phyloP scores from a whole-genome alignment of 2,888 invertebrate genomes.

The Trissonchulus latispiculum region DNA sequence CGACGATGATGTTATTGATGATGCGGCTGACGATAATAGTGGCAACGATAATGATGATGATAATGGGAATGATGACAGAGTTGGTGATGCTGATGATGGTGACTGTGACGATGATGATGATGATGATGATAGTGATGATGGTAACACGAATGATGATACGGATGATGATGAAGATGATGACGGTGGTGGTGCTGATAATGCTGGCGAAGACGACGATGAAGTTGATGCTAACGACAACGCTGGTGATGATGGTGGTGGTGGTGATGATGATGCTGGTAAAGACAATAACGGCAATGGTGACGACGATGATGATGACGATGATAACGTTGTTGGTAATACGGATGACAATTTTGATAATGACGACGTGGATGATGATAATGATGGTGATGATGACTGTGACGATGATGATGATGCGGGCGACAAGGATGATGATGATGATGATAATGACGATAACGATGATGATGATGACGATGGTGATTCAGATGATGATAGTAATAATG shows the following conservation, averaged over 20 bases:
- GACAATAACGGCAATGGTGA: neutral
- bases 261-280: neutral
- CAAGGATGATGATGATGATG: no score
- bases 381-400: neutral
- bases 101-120: neutral
- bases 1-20: no score
- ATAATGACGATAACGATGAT: slow-evolving; percentile 1
- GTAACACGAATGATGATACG: neutral
- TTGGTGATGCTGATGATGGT: neutral
- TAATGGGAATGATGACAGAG: neutral
- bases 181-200: neutral
- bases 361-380: no score
- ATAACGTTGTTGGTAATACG: neutral
- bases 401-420: neutral
- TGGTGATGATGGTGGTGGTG: neutral
- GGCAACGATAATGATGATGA: no score
- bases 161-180: neutral
- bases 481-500: neutral
- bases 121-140: neutral
- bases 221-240: neutral
- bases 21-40: no score
- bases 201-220: neutral
- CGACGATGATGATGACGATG: neutral
- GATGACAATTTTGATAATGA: no score
- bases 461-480: no score